These are phyloP conservation scores for Leptinotarsa rubiginosa DNA, from an alignment of 2,888 invertebrate genomes.

Conservation along the genomic window DNA sequence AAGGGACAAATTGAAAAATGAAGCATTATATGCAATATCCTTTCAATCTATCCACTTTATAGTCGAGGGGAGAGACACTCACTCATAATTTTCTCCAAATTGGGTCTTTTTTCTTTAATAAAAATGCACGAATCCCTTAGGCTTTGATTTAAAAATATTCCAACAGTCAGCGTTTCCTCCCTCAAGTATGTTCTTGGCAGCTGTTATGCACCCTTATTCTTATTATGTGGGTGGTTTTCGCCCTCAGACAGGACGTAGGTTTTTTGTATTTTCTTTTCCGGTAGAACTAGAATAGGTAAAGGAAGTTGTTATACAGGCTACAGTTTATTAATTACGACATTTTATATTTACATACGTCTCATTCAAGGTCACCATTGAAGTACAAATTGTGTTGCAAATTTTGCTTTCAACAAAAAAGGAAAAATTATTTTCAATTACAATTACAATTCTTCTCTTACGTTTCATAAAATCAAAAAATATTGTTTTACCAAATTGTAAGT, in stretches of 20 bases:
- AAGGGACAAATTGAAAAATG: slow-evolving; percentile 5
- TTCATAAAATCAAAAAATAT: no score
- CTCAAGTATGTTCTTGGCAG: slow-evolving; percentile 30
- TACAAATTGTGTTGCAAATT: no score
- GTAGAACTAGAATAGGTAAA: neutral
- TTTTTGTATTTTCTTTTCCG: slow-evolving; percentile 20
- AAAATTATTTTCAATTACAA: no score
- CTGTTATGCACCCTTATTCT: slow-evolving; percentile 30
- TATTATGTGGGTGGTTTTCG: slow-evolving; percentile 28
- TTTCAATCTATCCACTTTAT: slow-evolving; percentile 7
- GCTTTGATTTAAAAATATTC: slow-evolving; percentile 29
- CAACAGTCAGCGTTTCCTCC: slow-evolving; percentile 25
- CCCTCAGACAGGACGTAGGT: slow-evolving; percentile 5
- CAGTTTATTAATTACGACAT: neutral
- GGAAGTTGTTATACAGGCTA: neutral
- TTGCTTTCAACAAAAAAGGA: no score
- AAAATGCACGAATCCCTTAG: slow-evolving; percentile 28
- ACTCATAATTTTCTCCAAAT: slow-evolving; percentile 26
- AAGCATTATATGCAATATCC: neutral
- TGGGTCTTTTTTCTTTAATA: slow-evolving; percentile 26
- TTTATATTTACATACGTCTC: no score
- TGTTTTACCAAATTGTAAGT: no score
- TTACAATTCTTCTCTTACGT: no score
- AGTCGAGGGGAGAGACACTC: slow-evolving; percentile 13
- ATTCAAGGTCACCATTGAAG: no score